Evolutionary conservation across 1,140 invertebrate species (phyloP), one percentile per base, ranked within the genome.

Genomic region (Drosophila littoralis): DNA sequence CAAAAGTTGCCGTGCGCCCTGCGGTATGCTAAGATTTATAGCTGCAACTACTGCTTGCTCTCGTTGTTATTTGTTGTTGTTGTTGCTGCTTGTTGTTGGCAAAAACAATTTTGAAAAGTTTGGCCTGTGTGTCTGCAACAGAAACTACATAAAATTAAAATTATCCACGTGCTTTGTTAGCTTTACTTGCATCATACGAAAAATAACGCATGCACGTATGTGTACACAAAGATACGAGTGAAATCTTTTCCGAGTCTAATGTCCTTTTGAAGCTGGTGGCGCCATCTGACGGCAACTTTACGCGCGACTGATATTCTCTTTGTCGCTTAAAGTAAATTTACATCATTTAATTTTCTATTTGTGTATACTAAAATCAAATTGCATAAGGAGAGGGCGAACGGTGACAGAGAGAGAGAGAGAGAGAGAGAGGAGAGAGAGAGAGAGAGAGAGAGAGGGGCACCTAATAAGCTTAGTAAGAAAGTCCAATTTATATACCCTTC

Each of bases 21-120:
- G 83, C 73, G 83, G 83, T 86, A 86, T 88, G 83, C 79, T 82
- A 88, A 88, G 83, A 86, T 86, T 86, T 86, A 86, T 86, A 83
- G 83, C 68, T 72, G 72, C 83, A 69, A 82, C 76, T 77, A 77
- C 63, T 82, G 69, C 83, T 69, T 43, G 17, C 43, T 67, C 50
- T 69, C 52, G 77, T 60, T 67, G 59, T 43, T 81, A 58, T 58
- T 45, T 71, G 51, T 38, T 61, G 40, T 48, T 15, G 35, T 48
- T 54, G 40, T 54, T 59, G 38, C 63, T n/a, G 17, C 63, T 69
- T 75, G 60, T 82, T 70, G 79, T 88, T 82, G 72, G 79, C 67
- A 75, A 80, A 59, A 89, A 88, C 84, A 89, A 83, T 88, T 88
- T 73, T 79, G 70, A 75, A 89, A 89, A 83, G 70, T 88, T 83